phyloP scores from a whole-genome alignment of 2,113 vertebrate genomes.

The Arothron firmamentum region DNA sequence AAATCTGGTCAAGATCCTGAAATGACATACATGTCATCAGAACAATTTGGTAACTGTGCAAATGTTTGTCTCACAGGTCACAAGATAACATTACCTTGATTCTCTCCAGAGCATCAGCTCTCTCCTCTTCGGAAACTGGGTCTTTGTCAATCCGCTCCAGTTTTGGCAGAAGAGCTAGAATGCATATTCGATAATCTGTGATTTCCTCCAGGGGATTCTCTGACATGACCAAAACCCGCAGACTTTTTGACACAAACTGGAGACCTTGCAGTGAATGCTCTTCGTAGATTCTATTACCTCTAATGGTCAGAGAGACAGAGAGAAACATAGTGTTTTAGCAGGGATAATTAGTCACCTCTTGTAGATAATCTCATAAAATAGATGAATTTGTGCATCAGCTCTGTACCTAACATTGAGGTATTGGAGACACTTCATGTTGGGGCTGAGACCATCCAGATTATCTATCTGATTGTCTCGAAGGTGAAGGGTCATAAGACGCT shows the following conservation, averaged over 20 bases:
- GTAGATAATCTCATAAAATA: too few species aligned
- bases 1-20: constrained; percentile 55
- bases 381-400: neutral
- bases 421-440: constrained; percentile 81
- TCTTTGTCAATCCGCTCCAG: constrained; percentile 88
- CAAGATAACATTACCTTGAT: constrained; percentile 50
- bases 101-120: constrained; percentile 65
- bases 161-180: constrained; percentile 70
- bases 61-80: neutral
- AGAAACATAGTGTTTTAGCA: neutral
- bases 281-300: constrained; percentile 66
- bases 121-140: constrained; percentile 74
- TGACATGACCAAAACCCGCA: constrained; percentile 79
- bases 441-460: constrained; percentile 79
- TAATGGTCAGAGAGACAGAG: constrained; percentile 20
- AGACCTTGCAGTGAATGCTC: constrained; percentile 47
- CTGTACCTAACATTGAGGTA: constrained; percentile 83
- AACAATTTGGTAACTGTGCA: neutral
- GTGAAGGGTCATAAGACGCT: constrained; percentile 80
- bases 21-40: constrained; percentile 33
- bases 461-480: constrained; percentile 87
- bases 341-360: neutral
- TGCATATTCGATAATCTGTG: constrained; percentile 71
- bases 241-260: constrained; percentile 53
- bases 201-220: constrained; percentile 81